Evolutionary conservation across 2,888 invertebrate genomes (phyloP).

Genomic region (Pocota personata): DNA sequence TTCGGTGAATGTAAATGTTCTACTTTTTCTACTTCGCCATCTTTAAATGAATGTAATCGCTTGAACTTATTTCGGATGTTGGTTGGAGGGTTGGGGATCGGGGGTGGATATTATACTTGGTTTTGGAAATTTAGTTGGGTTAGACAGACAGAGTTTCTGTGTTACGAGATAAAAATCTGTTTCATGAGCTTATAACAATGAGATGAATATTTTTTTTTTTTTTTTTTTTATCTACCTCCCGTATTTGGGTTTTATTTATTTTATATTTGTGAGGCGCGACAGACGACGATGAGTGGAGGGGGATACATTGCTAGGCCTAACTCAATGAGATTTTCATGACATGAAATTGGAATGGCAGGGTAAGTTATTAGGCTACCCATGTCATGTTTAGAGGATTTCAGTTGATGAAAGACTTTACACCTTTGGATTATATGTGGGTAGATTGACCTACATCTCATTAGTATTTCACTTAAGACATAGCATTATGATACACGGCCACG

Average conservation of each 20-base stretch:
- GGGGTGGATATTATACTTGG: neutral
- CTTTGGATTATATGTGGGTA: neutral
- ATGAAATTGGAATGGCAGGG: constrained; percentile 13
- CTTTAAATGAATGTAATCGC: constrained; percentile 62
- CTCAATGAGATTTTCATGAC: constrained; percentile 25
- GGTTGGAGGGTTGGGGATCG: neutral
- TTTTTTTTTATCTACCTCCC: neutral
- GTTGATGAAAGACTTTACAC: neutral
- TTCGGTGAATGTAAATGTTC: constrained; percentile 40
- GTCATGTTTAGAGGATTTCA: neutral
- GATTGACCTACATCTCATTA: neutral
- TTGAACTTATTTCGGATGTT: constrained; percentile 32
- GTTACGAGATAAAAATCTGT: constrained; percentile 62
- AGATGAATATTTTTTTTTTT: constrained; percentile 36
- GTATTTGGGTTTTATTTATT: neutral
- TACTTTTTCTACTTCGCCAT: constrained; percentile 32
- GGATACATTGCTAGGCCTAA: neutral
- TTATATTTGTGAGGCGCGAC: neutral
- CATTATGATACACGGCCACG: no score
- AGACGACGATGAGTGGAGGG: neutral
- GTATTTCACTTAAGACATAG: neutral
- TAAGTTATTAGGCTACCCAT: neutral
- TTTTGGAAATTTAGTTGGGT: neutral
- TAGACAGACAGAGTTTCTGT: neutral
- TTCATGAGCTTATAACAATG: constrained; percentile 59